These are phyloP conservation scores for Papilio glaucus DNA, from an alignment of 1,140 invertebrate species.

Conservation along the genomic window DNA sequence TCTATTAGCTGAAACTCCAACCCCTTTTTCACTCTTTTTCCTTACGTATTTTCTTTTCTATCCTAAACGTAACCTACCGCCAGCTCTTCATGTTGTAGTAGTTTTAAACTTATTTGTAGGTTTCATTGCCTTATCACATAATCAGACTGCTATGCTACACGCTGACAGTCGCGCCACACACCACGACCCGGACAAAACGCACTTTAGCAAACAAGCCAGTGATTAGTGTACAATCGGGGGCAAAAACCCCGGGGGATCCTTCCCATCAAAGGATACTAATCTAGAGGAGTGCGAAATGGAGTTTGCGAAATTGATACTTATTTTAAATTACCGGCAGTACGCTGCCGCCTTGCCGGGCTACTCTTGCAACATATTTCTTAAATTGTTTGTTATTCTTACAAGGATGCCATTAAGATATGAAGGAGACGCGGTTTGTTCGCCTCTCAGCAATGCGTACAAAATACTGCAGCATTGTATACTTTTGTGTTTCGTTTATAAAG, in stretches of 20 bases:
- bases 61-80: too few relatives aligned
- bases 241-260: constrained; percentile 29
- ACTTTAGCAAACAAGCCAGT: constrained; percentile 55
- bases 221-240: constrained; percentile 52
- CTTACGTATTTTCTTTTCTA: too few relatives aligned
- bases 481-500: too few relatives aligned
- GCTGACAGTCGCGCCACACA: constrained; percentile 24
- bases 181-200: constrained; percentile 41
- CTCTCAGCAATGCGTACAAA: neutral
- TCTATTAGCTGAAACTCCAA: too few relatives aligned
- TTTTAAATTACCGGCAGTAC: constrained; percentile 24
- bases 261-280: constrained; percentile 14
- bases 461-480: constrained; percentile 6
- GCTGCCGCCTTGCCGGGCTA: neutral
- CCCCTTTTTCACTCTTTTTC: too few relatives aligned
- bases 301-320: constrained; percentile 29
- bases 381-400: neutral
- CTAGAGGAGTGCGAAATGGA: constrained; percentile 29
- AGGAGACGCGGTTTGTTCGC: neutral
- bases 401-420: constrained; percentile 17
- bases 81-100: too few relatives aligned
- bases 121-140: too few relatives aligned
- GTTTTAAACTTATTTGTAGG: too few relatives aligned
- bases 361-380: constrained; percentile 18
- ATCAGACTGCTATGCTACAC: neutral